Evolutionary conservation across 35 echinoderm and acorn worm genomes (phyloP).

Genomic region (Holothuria glaberrima): DNA sequence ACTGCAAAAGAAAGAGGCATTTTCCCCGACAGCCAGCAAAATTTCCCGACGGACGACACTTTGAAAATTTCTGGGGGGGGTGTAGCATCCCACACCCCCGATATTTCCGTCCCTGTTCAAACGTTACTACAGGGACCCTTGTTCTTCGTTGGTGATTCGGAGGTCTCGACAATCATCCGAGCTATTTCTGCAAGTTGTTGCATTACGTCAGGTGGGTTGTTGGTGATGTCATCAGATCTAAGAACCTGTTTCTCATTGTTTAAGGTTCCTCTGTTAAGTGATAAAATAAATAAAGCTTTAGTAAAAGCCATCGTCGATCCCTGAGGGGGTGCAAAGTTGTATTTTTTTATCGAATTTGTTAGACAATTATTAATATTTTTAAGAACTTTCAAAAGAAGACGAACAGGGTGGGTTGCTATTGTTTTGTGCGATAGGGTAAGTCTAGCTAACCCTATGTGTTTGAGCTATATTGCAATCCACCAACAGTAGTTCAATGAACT

Average conservation of each 20-base stretch:
- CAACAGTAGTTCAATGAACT: no score
- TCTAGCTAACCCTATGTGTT: no score
- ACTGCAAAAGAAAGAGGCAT: no score
- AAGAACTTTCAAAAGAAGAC: background rate
- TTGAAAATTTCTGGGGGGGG: no score
- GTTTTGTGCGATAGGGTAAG: no score
- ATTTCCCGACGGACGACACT: no score
- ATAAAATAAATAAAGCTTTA: background rate
- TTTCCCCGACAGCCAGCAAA: no score
- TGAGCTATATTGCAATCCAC: no score
- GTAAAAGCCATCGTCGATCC: background rate
- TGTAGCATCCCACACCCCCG: no score
- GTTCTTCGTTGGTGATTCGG: background rate
- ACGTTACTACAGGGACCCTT: conserved; percentile 24
- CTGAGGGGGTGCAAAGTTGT: background rate
- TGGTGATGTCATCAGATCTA: background rate
- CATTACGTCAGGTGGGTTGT: background rate
- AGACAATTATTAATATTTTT: background rate
- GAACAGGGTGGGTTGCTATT: background rate
- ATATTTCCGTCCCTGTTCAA: no score
- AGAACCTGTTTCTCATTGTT: background rate
- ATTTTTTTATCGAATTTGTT: background rate
- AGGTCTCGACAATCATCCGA: background rate
- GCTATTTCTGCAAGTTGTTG: conserved; percentile 27
- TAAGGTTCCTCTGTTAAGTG: background rate